Base-by-base conservation (phyloP, 2,113 vertebrate genomes). In the Indicator maculatus region DNA sequence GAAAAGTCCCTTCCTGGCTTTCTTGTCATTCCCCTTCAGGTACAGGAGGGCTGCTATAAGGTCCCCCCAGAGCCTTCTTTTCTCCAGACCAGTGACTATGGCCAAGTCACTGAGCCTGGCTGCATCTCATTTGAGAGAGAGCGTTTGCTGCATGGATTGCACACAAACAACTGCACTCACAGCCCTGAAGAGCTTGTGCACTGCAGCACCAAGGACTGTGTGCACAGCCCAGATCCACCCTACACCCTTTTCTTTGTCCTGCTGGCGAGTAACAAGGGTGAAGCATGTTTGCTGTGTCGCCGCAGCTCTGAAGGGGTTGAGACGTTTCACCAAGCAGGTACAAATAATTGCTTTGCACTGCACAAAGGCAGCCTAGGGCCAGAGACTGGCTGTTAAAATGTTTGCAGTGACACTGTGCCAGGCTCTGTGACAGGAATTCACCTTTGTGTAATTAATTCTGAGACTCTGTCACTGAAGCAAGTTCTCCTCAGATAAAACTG, bases 381-480 rank as follows among this genome's bases (percentile, higher is more conserved):
- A 76, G 89, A 67, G 64, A 26, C 36, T 63, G 89, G 52, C 72
- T 89, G 85, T 65, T 95, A 44, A 67, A 80, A 52, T 53, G 82
- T 67, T 91, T 71, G 84, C 1, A 0, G 93, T 93, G 91, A 95
- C 94, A 88, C 56, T 0, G 20, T 45, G 87, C 82, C 47, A 47
- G 72, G 91, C 85, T 88, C 83, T 83, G 72, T 72, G 94, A 94
- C 0, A 2, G 53, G 60, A 95, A 74, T 83, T 86, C 94, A 89
- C 95, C 93, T 91, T 88, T 1, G 0, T 90, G 76, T 91, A 93
- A 95, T 95, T 93, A 95, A 91, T 81, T 95, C 93, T 64, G 79
- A 86, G 61, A 58, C 65, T 89, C 82, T 95, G 94, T 86, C 85
- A 83, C 61, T 16, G 89, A 45, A 60, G 60, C 85, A 33, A 64